phyloP scores from a whole-genome alignment of 2,797 vertebrate species.

The Paedocypris micromegethes region DNA sequence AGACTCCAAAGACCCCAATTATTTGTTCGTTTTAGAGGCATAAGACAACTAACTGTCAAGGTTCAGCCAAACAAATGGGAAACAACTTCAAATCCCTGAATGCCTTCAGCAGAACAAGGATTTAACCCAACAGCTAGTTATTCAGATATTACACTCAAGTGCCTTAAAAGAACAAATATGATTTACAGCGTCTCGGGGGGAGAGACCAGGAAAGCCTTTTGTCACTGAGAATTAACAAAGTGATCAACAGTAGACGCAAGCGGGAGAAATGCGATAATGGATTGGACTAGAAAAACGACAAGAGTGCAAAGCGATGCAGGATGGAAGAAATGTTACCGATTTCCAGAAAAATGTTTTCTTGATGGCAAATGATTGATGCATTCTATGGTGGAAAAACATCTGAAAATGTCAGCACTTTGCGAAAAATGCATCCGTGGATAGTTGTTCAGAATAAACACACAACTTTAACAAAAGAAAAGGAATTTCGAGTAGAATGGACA shows the following conservation, averaged over 20 bases:
- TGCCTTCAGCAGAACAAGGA: conserved; percentile 23
- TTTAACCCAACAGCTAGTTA: conserved; percentile 12
- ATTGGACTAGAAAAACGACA: conserved; percentile 29
- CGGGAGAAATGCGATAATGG: conserved; percentile 23
- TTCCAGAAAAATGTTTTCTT: conserved; percentile 13
- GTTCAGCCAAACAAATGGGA: conserved; percentile 24
- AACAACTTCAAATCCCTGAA: conserved; percentile 18
- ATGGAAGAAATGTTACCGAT: background rate
- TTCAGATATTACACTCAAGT: conserved; percentile 6
- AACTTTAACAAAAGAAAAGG: too few species aligned
- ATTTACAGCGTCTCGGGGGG: conserved; percentile 12
- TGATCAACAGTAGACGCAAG: conserved; percentile 29
- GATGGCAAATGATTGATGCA: conserved; percentile 9
- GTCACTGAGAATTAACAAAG: conserved; percentile 36
- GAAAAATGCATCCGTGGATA: too few species aligned
- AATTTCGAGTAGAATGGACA: too few species aligned
- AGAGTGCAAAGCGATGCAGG: conserved; percentile 19
- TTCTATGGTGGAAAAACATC: background rate
- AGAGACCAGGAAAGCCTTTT: conserved; percentile 18
- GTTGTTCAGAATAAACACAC: too few species aligned
- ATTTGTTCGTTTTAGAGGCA: background rate
- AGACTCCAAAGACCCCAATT: background rate
- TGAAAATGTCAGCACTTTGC: background rate
- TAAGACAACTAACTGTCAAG: conserved; percentile 10
- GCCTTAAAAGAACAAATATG: conserved; percentile 23